Base-by-base conservation (phyloP, 2,113 vertebrate species). In the Ochotona princeps region DNA sequence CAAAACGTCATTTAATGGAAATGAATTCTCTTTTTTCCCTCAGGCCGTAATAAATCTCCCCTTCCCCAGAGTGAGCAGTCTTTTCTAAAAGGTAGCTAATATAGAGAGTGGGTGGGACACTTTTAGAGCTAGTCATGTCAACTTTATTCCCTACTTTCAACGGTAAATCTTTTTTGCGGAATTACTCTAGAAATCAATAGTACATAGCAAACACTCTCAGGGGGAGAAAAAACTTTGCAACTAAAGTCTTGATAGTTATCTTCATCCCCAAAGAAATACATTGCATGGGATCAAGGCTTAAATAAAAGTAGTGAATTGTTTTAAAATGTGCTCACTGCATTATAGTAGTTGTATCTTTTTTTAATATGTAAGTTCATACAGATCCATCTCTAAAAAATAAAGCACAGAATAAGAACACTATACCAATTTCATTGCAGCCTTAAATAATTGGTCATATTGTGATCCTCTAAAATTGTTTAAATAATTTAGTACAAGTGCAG, bases 171-270 rank as follows among this genome's bases (percentile, higher is more conserved):
- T 89, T 44, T 89, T 83, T 65, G 10, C 35, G 82, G 67, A 84
- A 91, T 89, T 83, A 92, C 15, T 83, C 44, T 25, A 35, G 26
- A 94, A 92, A 93, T 91, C 91, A 93, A 96, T 79, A 93, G 7
- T 91, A 88, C 86, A 91, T 14, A 93, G 75, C 38, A 94, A 95
- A 92, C 67, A 90, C 63, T 96, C 90, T 86, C 86, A 23, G n/a
- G 78, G 76, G 78, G 89, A 87, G 47, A 76, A 70, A 87, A 89
- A 86, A 18, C 44, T 92, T 78, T 78, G 54, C 72, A 92, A 93
- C 95, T 90, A 92, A 35, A 65, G n/a, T 67, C 26, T 88, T 83
- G 69, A 80, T 88, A 93, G 92, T 90, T 93, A 85, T 95, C 80
- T 94, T 90, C 44, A 66, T 87, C 54, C 79, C 89, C 94, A 93